Base-by-base conservation (phyloP, 2,888 invertebrate genomes). In the Ramazzottius varieornatus region DNA sequence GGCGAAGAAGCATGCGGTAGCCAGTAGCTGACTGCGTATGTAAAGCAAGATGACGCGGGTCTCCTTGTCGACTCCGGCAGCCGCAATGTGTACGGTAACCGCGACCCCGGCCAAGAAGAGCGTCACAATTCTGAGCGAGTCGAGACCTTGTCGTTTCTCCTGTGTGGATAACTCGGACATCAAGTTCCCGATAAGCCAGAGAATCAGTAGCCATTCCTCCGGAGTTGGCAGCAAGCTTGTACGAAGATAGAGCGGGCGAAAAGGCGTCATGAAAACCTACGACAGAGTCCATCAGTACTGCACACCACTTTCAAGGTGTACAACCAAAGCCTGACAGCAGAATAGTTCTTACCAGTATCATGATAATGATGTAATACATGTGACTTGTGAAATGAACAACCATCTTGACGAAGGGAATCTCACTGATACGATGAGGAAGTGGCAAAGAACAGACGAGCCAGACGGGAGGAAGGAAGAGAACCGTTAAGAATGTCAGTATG, bases 341-440 rank as follows among this genome's bases (percentile, higher is more conserved):
- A 89, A 71, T 94, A 81, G n/a, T n/a, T n/a, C n/a, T n/a, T n/a
- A n/a, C 54, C 54, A 54, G 29, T 70, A 89, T 83, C 71, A 96
- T 83, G 72, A 96, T 84, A 69, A 89, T 79, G 85, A 96, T 93
- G 70, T 98, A 83, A 78, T 94, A 94, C 72, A 98, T 85, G 79
- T 99, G 98, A 4, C 96, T 94, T 32, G 96, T 94, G 72, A 99
- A 82, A 78, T 98, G 96, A 63, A 94, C 93, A 88, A 96, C 94
- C 79, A 98, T 98, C 79, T 98, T 98, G 74, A 99, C 93, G 74
- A 98, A 94, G 67, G 98, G 98, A 73, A 96, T 90, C 81, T 93
- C 90, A 81, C 92, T 89, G 79, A 88, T 92, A 78, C 87, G 87
- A 80, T 92, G 91, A 63, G 89, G 89, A 73, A 93, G 79, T 65